A percentile compares a stretch with the other conserved stretches of the same genome.
Conservation (phyloP, 53 echinoderm and acorn worm genomes). For the Apostichopus leukothele region DNA sequence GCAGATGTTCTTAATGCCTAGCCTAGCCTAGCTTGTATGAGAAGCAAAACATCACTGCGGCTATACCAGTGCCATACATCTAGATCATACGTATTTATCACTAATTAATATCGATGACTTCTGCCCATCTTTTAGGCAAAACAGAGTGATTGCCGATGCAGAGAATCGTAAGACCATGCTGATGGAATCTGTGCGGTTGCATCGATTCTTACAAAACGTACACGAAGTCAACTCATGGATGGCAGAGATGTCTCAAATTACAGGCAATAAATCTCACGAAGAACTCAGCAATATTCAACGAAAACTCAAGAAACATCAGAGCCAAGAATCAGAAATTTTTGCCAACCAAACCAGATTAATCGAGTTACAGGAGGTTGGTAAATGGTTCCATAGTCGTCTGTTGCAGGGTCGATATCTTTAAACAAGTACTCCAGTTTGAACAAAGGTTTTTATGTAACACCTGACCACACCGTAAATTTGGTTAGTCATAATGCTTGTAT, state of each 20-base stretch:
- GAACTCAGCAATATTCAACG: conserved; percentile 81
- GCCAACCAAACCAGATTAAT: conserved; percentile 77
- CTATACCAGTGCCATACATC: too few species aligned
- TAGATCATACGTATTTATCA: too few species aligned
- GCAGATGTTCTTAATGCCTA: too few species aligned
- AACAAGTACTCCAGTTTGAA: too few species aligned
- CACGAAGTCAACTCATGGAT: conserved; percentile 90
- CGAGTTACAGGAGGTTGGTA: conserved; percentile 65
- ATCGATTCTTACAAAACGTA: conserved; percentile 75
- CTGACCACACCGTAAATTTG: too few species aligned
- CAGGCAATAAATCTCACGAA: conserved; percentile 71
- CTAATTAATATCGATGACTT: too few species aligned
- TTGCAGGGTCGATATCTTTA: not conserved
- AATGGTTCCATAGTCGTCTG: not conserved
- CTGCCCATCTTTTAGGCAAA: conserved; percentile 53
- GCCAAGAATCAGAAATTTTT: conserved; percentile 80
- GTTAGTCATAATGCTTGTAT: too few species aligned
- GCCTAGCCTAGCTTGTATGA: too few species aligned
- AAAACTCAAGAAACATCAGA: conserved; percentile 85
- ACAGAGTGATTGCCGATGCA: conserved; percentile 61
- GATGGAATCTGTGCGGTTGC: conserved; percentile 68
- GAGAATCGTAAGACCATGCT: conserved; percentile 55
- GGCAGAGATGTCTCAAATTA: conserved; percentile 76
- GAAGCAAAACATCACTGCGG: too few species aligned
- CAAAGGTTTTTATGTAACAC: too few species aligned